phyloP scores from a whole-genome alignment of 2,113 vertebrate genomes.

The Mus musculus region DNA sequence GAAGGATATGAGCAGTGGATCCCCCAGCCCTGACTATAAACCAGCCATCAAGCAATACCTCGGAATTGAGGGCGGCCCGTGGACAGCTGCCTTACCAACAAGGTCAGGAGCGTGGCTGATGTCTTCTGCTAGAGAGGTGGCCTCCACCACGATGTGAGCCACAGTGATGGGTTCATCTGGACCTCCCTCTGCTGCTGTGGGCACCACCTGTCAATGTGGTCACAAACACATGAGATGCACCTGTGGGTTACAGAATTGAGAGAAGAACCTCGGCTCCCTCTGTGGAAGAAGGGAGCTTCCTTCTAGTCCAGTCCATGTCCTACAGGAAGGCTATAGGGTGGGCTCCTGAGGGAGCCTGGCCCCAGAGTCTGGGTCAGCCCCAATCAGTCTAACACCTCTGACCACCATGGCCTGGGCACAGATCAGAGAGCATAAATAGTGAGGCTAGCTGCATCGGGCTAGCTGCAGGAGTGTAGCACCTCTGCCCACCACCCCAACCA shows the following conservation, averaged over 20 bases:
- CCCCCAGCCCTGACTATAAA: neutral
- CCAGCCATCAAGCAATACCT: neutral
- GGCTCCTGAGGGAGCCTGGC: neutral
- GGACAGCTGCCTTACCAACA: slow-evolving; percentile 83
- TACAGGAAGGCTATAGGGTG: rapidly evolving
- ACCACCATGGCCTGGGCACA: neutral
- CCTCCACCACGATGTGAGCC: slow-evolving; percentile 89
- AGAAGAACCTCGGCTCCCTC: neutral
- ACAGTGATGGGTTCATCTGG: slow-evolving; percentile 87
- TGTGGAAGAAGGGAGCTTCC: neutral
- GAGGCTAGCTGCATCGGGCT: neutral
- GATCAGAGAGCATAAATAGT: neutral
- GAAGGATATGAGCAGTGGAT: neutral
- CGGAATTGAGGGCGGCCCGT: neutral
- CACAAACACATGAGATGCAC: neutral
- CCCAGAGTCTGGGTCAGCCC: neutral
- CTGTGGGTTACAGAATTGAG: neutral
- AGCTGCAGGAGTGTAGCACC: neutral
- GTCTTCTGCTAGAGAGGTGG: slow-evolving; percentile 84
- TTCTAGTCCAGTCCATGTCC: neutral
- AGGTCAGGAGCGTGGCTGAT: slow-evolving; percentile 78
- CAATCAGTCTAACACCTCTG: neutral
- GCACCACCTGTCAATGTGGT: slow-evolving; percentile 54
- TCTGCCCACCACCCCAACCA: neutral
- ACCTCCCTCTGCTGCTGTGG: neutral